A percentile compares a stretch with the other conserved stretches of the same genome.
phyloP scores from a whole-genome alignment of 2,797 vertebrate species.

The Heterohyrax brucei region DNA sequence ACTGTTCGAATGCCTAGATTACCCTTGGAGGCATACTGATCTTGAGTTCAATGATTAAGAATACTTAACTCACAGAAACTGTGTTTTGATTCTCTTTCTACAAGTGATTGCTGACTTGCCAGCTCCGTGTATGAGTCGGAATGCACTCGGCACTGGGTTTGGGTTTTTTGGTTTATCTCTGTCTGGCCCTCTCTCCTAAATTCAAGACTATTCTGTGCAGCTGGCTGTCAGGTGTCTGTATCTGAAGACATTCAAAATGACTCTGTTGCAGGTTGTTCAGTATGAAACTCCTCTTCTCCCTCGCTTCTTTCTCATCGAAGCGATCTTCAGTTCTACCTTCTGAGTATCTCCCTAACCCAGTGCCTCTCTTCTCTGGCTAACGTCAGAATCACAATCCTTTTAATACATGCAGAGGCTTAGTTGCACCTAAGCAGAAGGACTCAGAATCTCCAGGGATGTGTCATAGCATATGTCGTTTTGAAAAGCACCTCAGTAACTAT shows the following conservation, averaged over 20 bases:
- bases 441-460: background rate
- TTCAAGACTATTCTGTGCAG: background rate
- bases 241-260: background rate
- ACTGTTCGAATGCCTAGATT: slow-evolving; percentile 24
- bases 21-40: background rate
- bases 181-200: background rate
- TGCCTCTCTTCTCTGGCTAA: background rate
- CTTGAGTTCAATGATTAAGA: background rate
- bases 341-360: background rate
- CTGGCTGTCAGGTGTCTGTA: background rate
- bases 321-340: background rate
- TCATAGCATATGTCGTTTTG: background rate
- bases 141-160: no score
- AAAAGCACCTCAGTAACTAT: background rate
- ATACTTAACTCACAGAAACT: background rate
- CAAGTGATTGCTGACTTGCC: background rate
- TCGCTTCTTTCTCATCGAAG: background rate
- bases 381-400: background rate
- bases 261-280: background rate
- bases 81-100: background rate
- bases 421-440: background rate
- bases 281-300: background rate
- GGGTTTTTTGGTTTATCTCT: background rate
- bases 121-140: no score
- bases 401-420: background rate